Evolutionary conservation across 2,888 invertebrate species (phyloP).

Genomic region (Lasioglossum pauxillum): DNA sequence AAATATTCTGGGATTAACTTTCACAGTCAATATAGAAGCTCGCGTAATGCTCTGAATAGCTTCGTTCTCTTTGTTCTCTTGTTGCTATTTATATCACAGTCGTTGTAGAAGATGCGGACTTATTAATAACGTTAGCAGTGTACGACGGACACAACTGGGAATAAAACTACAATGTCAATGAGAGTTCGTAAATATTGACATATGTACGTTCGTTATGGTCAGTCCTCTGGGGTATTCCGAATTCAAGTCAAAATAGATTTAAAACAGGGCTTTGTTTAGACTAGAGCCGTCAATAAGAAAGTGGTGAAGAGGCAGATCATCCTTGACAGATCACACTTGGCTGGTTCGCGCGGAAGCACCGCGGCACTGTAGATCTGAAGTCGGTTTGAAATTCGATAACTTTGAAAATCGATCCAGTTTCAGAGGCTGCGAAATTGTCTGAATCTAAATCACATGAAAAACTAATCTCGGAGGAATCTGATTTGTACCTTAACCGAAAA

Average conservation of each 20-base stretch:
- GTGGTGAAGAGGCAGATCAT: slow-evolving; percentile 67
- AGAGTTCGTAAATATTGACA: slow-evolving; percentile 36
- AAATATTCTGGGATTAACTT: neutral
- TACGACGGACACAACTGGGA: neutral
- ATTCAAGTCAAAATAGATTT: slow-evolving; percentile 24
- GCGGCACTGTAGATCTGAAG: slow-evolving; percentile 55
- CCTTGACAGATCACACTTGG: slow-evolving; percentile 74
- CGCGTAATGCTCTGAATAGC: neutral
- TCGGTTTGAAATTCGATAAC: slow-evolving; percentile 76
- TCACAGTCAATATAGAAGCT: neutral
- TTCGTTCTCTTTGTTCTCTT: neutral
- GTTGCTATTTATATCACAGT: neutral
- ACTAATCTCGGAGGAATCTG: slow-evolving; percentile 57
- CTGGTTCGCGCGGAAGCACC: slow-evolving; percentile 69
- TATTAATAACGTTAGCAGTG: neutral
- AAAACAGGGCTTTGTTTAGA: slow-evolving; percentile 52
- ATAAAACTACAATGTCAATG: slow-evolving; percentile 5
- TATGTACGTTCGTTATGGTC: neutral
- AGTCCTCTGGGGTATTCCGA: neutral
- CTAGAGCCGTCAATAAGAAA: slow-evolving; percentile 36
- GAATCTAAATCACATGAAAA: slow-evolving; percentile 21
- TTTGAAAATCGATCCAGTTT: slow-evolving; percentile 74
- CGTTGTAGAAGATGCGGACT: neutral
- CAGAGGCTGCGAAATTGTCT: slow-evolving; percentile 58
- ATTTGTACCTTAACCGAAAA: slow-evolving; percentile 25